A percentile compares a stretch with the other conserved stretches of the same genome.
Evolutionary conservation across 1,140 invertebrate species (phyloP).

Genomic region (Hestina assimilis): DNA sequence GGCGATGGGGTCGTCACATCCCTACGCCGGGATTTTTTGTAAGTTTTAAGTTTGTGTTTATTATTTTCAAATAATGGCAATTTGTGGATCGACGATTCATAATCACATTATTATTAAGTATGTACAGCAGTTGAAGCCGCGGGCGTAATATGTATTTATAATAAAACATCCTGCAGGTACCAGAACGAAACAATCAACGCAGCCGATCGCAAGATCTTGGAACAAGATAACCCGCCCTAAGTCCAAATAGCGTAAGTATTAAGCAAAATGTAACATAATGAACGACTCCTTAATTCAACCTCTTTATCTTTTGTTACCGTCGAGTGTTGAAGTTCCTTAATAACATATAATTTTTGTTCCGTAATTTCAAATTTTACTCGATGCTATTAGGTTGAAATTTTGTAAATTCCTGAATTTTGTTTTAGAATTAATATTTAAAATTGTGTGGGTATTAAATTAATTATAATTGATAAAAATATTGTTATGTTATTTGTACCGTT

Average conservation of each 20-base stretch:
- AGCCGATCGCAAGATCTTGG: conserved; percentile 51
- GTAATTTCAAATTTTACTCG: too few species aligned
- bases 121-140: conserved; percentile 3
- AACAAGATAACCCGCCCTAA: conserved; percentile 55
- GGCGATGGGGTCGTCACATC: too few species aligned
- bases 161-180: conserved; percentile 39
- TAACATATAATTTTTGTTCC: conserved; percentile 73
- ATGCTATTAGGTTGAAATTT: too few species aligned
- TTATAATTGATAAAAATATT: too few species aligned
- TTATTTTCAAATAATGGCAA: neutral
- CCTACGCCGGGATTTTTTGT: too few species aligned
- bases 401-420: conserved; percentile 50
- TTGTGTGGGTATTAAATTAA: too few species aligned
- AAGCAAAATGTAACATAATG: conserved; percentile 68
- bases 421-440: conserved; percentile 16
- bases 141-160: conserved; percentile 20
- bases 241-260: conserved; percentile 64
- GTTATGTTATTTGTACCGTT: too few species aligned
- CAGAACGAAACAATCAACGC: conserved; percentile 57
- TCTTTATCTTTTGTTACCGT: conserved; percentile 73
- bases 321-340: conserved; percentile 73
- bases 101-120: conserved; percentile 2
- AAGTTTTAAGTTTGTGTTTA: too few species aligned
- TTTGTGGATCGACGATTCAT: neutral
- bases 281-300: conserved; percentile 66